Evolutionary conservation across 2,113 vertebrate species (phyloP).

Genomic region (Amphiprion percula): DNA sequence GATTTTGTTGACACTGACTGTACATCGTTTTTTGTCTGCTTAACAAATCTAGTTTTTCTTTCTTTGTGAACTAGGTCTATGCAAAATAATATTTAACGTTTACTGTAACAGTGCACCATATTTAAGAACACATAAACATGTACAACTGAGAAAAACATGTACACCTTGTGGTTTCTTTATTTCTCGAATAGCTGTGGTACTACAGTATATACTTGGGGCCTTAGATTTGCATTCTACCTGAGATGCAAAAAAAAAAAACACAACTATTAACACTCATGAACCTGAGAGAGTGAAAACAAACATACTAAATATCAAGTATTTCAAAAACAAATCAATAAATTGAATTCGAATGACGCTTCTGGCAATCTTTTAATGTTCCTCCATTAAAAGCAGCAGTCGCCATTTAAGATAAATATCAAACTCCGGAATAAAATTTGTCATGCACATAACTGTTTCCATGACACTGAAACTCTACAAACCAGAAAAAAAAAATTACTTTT

Average conservation of each 20-base stretch:
- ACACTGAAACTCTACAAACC: slow-evolving; percentile 47
- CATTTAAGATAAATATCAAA: slow-evolving; percentile 68
- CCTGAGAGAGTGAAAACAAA: slow-evolving; percentile 85
- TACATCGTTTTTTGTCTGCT: slow-evolving; percentile 77
- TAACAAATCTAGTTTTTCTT: slow-evolving; percentile 84
- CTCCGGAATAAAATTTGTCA: slow-evolving; percentile 52
- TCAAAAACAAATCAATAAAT: slow-evolving; percentile 34
- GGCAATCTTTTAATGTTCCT: slow-evolving; percentile 34
- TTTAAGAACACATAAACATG: slow-evolving; percentile 83
- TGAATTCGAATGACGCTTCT: slow-evolving; percentile 28
- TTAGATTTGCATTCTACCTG: slow-evolving; percentile 86
- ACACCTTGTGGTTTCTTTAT: slow-evolving; percentile 76
- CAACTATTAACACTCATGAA: slow-evolving; percentile 82
- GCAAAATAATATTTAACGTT: slow-evolving; percentile 84
- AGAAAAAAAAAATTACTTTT: slow-evolving; percentile 36
- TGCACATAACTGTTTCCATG: slow-evolving; percentile 69
- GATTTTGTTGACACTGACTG: slow-evolving; percentile 78
- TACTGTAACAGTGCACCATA: slow-evolving; percentile 85
- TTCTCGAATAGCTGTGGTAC: slow-evolving; percentile 74
- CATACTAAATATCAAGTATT: slow-evolving; percentile 68
- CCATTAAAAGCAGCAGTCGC: slow-evolving; percentile 51
- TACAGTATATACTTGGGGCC: slow-evolving; percentile 77
- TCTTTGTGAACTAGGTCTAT: slow-evolving; percentile 84
- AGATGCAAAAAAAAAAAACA: slow-evolving; percentile 88
- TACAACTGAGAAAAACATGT: slow-evolving; percentile 82